These are phyloP conservation scores for Mellilla xanthometata DNA, from an alignment of 2,888 invertebrate genomes.

Conservation along the genomic window DNA sequence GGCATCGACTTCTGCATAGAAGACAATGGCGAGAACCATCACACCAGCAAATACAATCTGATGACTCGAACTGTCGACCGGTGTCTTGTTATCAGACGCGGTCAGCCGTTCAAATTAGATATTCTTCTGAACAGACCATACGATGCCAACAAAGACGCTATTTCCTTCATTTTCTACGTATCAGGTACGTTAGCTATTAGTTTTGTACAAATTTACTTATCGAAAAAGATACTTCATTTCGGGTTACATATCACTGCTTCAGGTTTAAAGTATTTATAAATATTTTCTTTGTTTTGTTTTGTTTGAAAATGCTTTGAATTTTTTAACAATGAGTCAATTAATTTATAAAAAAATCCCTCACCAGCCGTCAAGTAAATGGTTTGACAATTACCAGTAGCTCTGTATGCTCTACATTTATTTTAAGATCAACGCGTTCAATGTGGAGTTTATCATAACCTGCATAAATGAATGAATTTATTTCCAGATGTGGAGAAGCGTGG, in stretches of 20 bases:
- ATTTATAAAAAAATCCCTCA: too few species aligned
- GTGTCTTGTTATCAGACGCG: conserved; percentile 90
- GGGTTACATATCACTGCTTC: too few species aligned
- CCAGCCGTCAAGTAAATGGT: too few species aligned
- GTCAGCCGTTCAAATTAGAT: conserved; percentile 90
- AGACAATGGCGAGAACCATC: conserved; percentile 89
- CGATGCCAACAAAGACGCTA: conserved; percentile 87
- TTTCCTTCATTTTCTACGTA: conserved; percentile 92
- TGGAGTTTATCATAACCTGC: conserved; percentile 26
- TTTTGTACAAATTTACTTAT: too few species aligned
- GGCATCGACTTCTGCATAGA: conserved; percentile 88
- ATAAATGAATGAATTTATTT: conserved; percentile 32
- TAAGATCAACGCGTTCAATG: neutral
- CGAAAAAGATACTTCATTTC: too few species aligned
- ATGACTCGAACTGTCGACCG: conserved; percentile 84
- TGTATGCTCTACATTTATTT: neutral
- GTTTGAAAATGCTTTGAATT: too few species aligned
- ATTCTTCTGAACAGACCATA: conserved; percentile 89
- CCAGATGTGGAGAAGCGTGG: conserved; percentile 89
- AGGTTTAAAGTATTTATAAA: too few species aligned
- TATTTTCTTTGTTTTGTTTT: too few species aligned
- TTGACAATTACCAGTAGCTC: too few species aligned
- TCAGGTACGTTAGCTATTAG: too few species aligned
- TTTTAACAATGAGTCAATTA: too few species aligned
- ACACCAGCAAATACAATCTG: conserved; percentile 89